A percentile compares a stretch with the other conserved stretches of the same genome.
Conservation (phyloP, 53 echinoderm and acorn worm species). For the Hippasteria phrygiana region DNA sequence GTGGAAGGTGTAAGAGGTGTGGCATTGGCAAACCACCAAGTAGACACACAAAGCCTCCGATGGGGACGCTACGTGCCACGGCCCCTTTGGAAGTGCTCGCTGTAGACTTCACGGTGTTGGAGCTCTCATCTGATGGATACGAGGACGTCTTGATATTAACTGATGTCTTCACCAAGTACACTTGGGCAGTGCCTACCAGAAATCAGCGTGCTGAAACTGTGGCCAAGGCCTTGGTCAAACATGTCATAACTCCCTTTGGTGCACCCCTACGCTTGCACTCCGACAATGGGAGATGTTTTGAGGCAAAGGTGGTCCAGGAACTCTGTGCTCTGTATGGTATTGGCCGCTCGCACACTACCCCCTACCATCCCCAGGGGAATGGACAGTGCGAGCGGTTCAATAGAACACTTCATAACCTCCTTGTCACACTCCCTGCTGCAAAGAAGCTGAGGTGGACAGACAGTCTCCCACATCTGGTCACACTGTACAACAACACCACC, state of each 20-base stretch:
- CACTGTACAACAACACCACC: constrained; percentile 46
- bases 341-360: constrained; percentile 36
- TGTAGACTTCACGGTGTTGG: constrained; percentile 46
- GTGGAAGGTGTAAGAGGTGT: constrained; percentile 23
- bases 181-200: constrained; percentile 48
- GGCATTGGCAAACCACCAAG: constrained; percentile 28
- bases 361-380: constrained; percentile 40
- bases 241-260: constrained; percentile 40
- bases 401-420: constrained; percentile 42
- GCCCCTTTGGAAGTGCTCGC: constrained; percentile 56
- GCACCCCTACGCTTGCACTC: constrained; percentile 40
- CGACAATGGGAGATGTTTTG: constrained; percentile 43
- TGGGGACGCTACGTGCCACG: constrained; percentile 20
- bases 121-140: constrained; percentile 17
- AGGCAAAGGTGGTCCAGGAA: constrained; percentile 37
- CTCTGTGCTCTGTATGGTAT: constrained; percentile 51
- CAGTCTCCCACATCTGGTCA: constrained; percentile 31
- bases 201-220: constrained; percentile 36
- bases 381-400: constrained; percentile 59
- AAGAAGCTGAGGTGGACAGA: constrained; percentile 48
- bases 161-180: constrained; percentile 44
- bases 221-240: constrained; percentile 27
- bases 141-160: constrained; percentile 32
- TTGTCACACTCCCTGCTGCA: constrained; percentile 7
- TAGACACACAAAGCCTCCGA: constrained; percentile 24